A percentile compares a stretch with the other conserved stretches of the same genome.
Evolutionary conservation across 2,113 vertebrate species (phyloP).

Genomic region (Apodemus sylvaticus): DNA sequence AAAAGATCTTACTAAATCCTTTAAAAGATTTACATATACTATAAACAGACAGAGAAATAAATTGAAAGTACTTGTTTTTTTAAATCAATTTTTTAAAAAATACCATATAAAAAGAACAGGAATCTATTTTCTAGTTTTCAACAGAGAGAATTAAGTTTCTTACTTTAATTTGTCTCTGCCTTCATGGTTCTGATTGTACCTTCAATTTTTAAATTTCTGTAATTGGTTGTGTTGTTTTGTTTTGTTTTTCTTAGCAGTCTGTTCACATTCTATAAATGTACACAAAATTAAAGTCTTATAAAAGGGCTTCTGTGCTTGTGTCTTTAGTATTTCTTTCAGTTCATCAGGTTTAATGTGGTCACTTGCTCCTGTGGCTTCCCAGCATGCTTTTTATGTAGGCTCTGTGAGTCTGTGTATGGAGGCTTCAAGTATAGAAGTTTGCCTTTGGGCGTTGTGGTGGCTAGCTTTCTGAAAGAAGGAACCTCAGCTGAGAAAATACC

Average conservation of each 20-base stretch:
- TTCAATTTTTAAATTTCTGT: conserved; percentile 44
- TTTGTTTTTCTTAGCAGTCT: neutral
- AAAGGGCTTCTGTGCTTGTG: neutral
- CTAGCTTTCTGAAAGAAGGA: neutral
- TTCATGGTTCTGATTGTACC: neutral
- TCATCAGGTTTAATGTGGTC: neutral
- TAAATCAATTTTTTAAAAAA: neutral
- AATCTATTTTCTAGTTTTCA: conserved; percentile 2
- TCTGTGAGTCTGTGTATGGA: neutral
- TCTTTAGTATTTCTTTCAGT: neutral
- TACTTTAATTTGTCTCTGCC: conserved; percentile 40
- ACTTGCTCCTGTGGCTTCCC: neutral
- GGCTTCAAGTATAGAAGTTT: neutral
- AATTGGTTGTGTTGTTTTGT: conserved; percentile 49
- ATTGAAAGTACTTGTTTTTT: neutral
- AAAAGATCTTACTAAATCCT: conserved; percentile 23
- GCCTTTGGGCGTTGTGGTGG: neutral
- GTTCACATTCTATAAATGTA: neutral
- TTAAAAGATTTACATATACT: neutral
- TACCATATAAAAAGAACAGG: neutral
- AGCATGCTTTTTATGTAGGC: neutral
- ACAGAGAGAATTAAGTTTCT: neutral
- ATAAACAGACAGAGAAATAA: neutral
- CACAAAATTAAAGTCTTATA: neutral
- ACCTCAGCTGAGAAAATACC: neutral